A percentile compares a stretch with the other conserved stretches of the same genome.
Conservation (phyloP, 2,888 invertebrate genomes). For the Tuberolachnus salignus region DNA sequence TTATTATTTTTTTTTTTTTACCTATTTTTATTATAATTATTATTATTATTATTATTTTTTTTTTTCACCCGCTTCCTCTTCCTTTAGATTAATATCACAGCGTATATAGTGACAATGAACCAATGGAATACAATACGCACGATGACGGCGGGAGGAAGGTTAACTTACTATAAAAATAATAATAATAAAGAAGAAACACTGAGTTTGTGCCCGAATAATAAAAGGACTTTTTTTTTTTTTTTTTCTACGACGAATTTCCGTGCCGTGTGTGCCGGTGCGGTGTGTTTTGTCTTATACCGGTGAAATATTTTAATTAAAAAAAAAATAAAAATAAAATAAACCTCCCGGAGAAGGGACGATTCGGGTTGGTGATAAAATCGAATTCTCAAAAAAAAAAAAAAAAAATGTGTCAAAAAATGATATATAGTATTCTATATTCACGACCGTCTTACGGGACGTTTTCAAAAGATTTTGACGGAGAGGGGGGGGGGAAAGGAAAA, state of each 20-base stretch:
- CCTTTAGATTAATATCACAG: constrained; percentile 9
- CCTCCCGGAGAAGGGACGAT: too few relatives aligned
- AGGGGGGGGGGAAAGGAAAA: too few relatives aligned
- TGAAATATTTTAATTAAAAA: too few relatives aligned
- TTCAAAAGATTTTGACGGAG: too few relatives aligned
- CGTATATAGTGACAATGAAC: constrained; percentile 17
- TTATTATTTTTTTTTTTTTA: constrained; percentile 3
- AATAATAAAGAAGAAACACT: constrained; percentile 5
- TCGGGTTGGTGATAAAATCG: too few relatives aligned
- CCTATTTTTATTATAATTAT: constrained; percentile 33
- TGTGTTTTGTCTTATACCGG: too few relatives aligned
- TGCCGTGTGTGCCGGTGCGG: too few relatives aligned
- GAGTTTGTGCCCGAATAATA: constrained; percentile 16
- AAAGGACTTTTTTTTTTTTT: constrained; percentile 26
- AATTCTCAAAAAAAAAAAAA: too few relatives aligned
- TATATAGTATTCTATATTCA: too few relatives aligned
- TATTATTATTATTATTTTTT: not conserved
- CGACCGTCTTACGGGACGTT: too few relatives aligned
- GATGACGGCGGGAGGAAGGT: constrained; percentile 8
- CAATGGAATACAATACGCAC: constrained; percentile 19
- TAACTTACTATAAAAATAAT: constrained; percentile 20
- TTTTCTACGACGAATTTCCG: not conserved
- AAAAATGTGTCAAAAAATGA: too few relatives aligned
- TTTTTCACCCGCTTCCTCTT: constrained; percentile 13
- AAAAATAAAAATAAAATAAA: too few relatives aligned